These are phyloP conservation scores for Morinoia aosen DNA, from an alignment of 2,888 invertebrate species.

Conservation along the genomic window DNA sequence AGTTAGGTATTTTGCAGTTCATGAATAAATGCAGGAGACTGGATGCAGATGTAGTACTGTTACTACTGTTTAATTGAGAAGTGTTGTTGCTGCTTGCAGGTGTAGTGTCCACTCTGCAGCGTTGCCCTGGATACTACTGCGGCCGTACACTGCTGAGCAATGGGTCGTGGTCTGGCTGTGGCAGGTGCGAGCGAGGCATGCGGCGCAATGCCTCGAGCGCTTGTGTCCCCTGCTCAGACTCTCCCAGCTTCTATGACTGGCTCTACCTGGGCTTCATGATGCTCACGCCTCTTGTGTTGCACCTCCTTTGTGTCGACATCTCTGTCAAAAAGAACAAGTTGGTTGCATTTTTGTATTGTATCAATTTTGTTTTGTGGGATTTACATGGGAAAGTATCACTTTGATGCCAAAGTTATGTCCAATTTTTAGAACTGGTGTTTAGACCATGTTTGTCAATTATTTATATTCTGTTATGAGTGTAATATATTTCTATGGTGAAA, in stretches of 20 bases:
- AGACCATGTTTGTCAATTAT: too few relatives aligned
- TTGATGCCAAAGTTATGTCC: too few relatives aligned
- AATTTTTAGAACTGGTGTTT: too few relatives aligned
- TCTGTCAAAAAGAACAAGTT: slow-evolving; percentile 71
- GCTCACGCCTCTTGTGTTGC: slow-evolving; percentile 80
- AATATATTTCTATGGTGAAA: too few relatives aligned
- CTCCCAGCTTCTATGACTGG: slow-evolving; percentile 90
- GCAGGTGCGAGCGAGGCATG: slow-evolving; percentile 88
- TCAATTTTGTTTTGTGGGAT: slow-evolving; percentile 41
- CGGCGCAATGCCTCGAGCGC: slow-evolving; percentile 80
- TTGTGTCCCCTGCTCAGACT: slow-evolving; percentile 83
- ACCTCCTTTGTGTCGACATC: slow-evolving; percentile 74
- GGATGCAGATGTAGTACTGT: not conserved
- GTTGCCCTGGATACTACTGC: slow-evolving; percentile 88
- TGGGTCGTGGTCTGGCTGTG: slow-evolving; percentile 85
- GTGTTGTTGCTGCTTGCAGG: slow-evolving; percentile 45
- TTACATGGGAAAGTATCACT: not conserved
- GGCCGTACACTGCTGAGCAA: slow-evolving; percentile 80
- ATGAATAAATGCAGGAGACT: not conserved
- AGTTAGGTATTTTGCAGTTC: not conserved
- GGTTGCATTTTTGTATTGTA: not conserved
- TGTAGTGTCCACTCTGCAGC: slow-evolving; percentile 59
- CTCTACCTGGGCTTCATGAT: slow-evolving; percentile 95
- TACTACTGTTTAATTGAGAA: too few relatives aligned
- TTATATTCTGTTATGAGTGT: too few relatives aligned